Percentiles rank a stretch among this genome's conserved stretches.
Evolutionary conservation across 2,888 invertebrate genomes (phyloP).

Genomic region (Lepidochrysops patricia): DNA sequence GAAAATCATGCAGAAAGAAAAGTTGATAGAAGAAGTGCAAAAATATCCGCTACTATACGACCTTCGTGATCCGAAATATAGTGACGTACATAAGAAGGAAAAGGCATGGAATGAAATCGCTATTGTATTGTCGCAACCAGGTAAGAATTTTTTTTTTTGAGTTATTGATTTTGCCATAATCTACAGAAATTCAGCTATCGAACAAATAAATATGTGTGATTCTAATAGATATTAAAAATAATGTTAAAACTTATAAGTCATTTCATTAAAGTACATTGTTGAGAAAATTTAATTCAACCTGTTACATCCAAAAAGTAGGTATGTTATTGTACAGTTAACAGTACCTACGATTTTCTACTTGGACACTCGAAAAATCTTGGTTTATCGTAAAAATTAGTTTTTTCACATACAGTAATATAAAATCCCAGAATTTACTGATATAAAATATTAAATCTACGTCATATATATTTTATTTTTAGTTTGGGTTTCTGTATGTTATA

Average conservation of each 20-base stretch:
- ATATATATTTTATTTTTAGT: not conserved
- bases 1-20: constrained; percentile 18
- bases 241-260: not conserved
- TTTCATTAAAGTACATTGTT: constrained; percentile 1
- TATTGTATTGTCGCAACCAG: constrained; percentile 14
- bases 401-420: not conserved
- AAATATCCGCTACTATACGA: constrained; percentile 19
- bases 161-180: constrained; percentile 1
- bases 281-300: constrained; percentile 1
- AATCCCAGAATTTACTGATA: not conserved
- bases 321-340: constrained; percentile 1
- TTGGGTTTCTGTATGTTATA: constrained; percentile 1
- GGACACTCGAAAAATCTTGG: constrained; percentile 1
- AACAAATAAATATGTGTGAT: constrained; percentile 1
- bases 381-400: not conserved
- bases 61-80: constrained; percentile 17
- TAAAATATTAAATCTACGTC: constrained; percentile 1
- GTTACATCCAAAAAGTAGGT: constrained; percentile 1
- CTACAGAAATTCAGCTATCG: not conserved
- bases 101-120: constrained; percentile 16
- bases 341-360: constrained; percentile 1
- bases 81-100: constrained; percentile 13
- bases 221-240: not conserved
- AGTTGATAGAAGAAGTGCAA: constrained; percentile 20
- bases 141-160: constrained; percentile 1